Evolutionary conservation across 2,113 vertebrate genomes (phyloP).

Genomic region (Pachycephala philippinensis): DNA sequence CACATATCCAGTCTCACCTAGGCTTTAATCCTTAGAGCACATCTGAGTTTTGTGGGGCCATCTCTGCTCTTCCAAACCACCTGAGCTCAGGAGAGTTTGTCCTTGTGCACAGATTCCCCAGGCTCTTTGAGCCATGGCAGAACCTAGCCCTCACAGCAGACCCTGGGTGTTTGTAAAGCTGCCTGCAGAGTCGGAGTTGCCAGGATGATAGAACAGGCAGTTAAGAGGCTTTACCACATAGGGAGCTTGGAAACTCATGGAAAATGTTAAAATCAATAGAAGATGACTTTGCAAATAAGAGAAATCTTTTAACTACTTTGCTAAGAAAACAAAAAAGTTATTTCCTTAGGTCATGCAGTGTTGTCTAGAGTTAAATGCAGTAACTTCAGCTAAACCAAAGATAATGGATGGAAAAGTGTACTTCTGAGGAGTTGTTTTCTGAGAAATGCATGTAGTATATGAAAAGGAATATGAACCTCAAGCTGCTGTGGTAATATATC

Average conservation of each 20-base stretch:
- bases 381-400: conserved; percentile 3
- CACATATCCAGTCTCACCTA: not conserved
- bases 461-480: not conserved
- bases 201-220: not conserved
- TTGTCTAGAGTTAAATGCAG: not conserved
- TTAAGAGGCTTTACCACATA: not conserved
- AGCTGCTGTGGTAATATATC: not conserved
- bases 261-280: not conserved
- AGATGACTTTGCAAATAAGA: not conserved
- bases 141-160: not conserved
- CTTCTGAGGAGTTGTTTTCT: not conserved
- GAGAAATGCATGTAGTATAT: not conserved
- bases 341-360: not conserved
- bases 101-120: not conserved
- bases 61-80: not conserved
- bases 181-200: accelerated
- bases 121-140: not conserved
- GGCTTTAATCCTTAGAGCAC: not conserved
- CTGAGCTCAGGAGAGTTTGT: not conserved
- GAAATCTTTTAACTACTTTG: not conserved
- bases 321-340: not conserved
- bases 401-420: not conserved
- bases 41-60: not conserved
- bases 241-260: not conserved
- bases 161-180: not conserved